Percentiles rank a stretch among this genome's conserved stretches.
Evolutionary conservation across 2,888 invertebrate species (phyloP).

Genomic region (Metellina segmentata): DNA sequence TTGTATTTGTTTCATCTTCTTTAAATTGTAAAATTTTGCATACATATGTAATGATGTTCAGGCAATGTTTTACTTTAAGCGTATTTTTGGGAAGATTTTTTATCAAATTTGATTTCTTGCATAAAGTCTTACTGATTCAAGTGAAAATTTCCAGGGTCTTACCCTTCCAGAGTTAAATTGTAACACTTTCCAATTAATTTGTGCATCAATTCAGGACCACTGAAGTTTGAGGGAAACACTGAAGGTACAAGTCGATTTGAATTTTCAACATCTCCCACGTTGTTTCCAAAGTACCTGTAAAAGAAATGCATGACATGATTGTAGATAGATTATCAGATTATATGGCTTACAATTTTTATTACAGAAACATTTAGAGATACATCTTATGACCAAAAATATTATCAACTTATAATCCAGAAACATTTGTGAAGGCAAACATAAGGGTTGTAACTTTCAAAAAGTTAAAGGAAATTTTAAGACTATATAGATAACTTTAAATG

Average conservation of each 20-base stretch:
- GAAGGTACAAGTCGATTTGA: slow-evolving; percentile 32
- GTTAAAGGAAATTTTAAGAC: too few species aligned
- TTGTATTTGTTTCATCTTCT: too few species aligned
- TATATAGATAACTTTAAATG: too few species aligned
- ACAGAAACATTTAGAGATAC: not conserved
- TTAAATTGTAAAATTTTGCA: too few species aligned
- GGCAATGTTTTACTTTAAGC: too few species aligned
- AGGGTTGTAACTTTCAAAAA: too few species aligned
- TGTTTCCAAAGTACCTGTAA: slow-evolving; percentile 49
- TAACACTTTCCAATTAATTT: slow-evolving; percentile 61
- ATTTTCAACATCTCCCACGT: slow-evolving; percentile 38
- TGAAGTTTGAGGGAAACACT: slow-evolving; percentile 65
- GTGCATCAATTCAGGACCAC: slow-evolving; percentile 55
- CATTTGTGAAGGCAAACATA: not conserved
- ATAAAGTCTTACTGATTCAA: not conserved
- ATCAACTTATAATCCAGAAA: too few species aligned
- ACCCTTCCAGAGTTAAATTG: slow-evolving; percentile 66
- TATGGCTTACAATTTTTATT: not conserved
- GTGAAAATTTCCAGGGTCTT: slow-evolving; percentile 2
- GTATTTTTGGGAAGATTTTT: too few species aligned
- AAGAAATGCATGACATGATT: not conserved
- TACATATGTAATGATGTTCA: too few species aligned
- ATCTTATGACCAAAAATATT: too few species aligned
- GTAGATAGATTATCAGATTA: too few species aligned
- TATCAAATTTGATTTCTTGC: too few species aligned